Conservation (phyloP, 2,888 invertebrate species). For the Drosophila diplacantha region DNA sequence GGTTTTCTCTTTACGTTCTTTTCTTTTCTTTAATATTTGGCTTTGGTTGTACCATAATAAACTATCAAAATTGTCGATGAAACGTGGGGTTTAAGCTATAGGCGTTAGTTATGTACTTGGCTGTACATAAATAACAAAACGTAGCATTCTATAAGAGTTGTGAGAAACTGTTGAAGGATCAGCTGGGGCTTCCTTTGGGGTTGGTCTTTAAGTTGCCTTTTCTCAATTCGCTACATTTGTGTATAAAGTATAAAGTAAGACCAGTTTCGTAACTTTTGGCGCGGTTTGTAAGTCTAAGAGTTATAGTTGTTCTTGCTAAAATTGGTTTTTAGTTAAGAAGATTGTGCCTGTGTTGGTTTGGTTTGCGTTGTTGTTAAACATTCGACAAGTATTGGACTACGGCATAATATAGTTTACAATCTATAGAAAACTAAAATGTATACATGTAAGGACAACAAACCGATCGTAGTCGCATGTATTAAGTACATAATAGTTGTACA, state of each 20-base stretch:
- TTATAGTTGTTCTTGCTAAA: constrained; percentile 54
- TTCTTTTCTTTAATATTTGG: constrained; percentile 57
- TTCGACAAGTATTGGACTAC: constrained; percentile 68
- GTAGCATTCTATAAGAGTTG: constrained; percentile 26
- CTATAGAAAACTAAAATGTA: constrained; percentile 43
- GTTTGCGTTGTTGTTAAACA: constrained; percentile 59
- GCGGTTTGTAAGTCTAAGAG: constrained; percentile 64
- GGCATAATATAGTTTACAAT: constrained; percentile 53
- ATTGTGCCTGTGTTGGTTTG: constrained; percentile 56
- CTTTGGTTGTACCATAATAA: constrained; percentile 59
- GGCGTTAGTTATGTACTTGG: constrained; percentile 26
- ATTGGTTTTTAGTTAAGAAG: constrained; percentile 42
- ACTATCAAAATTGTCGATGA: constrained; percentile 58
- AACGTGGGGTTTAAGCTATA: constrained; percentile 49
- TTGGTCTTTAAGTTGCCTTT: constrained; percentile 29
- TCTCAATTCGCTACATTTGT: constrained; percentile 21
- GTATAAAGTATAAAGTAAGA: constrained; percentile 39
- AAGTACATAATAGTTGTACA: constrained; percentile 45
- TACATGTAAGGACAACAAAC: constrained; percentile 38
- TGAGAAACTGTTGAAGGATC: constrained; percentile 17
- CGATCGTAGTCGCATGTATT: constrained; percentile 49
- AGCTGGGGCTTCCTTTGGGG: constrained; percentile 11
- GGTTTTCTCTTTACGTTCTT: neutral
- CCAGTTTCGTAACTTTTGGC: constrained; percentile 61
- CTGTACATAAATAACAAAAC: constrained; percentile 36